Conservation (phyloP, 2,797 vertebrate genomes). For the Coilia nasus region DNA sequence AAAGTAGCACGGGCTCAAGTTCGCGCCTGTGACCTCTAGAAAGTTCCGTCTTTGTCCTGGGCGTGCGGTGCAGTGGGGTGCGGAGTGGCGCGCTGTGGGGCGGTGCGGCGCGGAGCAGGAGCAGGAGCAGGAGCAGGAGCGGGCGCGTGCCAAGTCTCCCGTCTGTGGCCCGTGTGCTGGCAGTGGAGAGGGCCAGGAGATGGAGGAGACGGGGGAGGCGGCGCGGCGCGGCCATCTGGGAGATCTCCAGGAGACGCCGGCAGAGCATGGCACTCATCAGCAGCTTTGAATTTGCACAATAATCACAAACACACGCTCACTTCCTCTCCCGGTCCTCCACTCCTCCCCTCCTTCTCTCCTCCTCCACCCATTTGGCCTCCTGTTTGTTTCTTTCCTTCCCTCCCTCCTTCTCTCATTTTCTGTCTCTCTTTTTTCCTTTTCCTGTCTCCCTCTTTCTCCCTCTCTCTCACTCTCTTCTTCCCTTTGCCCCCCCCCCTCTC, state of each 20-base stretch:
- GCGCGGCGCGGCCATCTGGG: slow-evolving; percentile 76
- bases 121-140: slow-evolving; percentile 14
- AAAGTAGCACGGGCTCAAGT: slow-evolving; percentile 55
- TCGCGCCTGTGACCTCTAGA: slow-evolving; percentile 72
- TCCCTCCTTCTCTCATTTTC: too few relatives aligned
- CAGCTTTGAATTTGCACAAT: slow-evolving; percentile 61
- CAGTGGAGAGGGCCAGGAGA: slow-evolving; percentile 67
- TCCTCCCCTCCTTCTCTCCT: slow-evolving; percentile 44
- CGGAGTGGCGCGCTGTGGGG: too few relatives aligned
- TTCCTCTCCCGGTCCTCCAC: slow-evolving; percentile 50
- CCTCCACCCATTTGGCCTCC: slow-evolving; percentile 25
- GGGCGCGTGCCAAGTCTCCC: slow-evolving; percentile 70
- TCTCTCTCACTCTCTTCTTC: too few relatives aligned
- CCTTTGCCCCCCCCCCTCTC: slow-evolving; percentile 24
- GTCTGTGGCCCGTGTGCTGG: slow-evolving; percentile 70
- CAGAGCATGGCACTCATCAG: slow-evolving; percentile 62
- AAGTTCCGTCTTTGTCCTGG: slow-evolving; percentile 73
- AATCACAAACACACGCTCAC: slow-evolving; percentile 63
- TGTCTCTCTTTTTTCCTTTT: too few relatives aligned
- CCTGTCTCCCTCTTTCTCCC: too few relatives aligned
- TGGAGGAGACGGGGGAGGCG: slow-evolving; percentile 49
- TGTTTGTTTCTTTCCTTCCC: too few relatives aligned
- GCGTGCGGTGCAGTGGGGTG: slow-evolving; percentile 34
- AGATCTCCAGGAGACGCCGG: slow-evolving; percentile 75
- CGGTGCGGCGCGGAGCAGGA: too few relatives aligned